Conservation (phyloP, 2,113 vertebrate species). For the Craseonycteris thonglongyai region DNA sequence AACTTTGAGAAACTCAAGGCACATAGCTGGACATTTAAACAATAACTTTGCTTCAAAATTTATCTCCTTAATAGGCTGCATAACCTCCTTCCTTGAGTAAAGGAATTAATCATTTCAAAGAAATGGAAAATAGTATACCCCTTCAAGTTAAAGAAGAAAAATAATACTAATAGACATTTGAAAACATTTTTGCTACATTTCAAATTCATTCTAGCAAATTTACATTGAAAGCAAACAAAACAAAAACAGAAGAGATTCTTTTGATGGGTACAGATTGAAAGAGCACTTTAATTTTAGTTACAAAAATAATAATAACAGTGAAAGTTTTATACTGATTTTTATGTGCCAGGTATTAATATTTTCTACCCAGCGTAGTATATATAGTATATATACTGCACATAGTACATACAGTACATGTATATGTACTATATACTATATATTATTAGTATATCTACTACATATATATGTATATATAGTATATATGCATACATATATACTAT, state of each 20-base stretch:
- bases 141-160: not conserved
- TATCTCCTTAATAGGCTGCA: not conserved
- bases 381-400: no score
- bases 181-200: not conserved
- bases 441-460: no score
- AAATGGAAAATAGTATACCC: not conserved
- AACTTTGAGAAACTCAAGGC: constrained; percentile 6
- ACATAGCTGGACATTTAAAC: not conserved
- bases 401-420: no score
- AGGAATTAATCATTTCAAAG: constrained; percentile 12
- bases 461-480: not conserved
- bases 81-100: not conserved
- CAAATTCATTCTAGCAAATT: not conserved
- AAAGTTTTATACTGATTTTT: not conserved
- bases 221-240: not conserved
- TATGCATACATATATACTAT: not conserved
- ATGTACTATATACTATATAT: no score
- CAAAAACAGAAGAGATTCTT: not conserved
- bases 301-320: not conserved
- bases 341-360: not conserved
- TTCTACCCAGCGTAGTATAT: not conserved
- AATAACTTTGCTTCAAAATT: not conserved
- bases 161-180: not conserved
- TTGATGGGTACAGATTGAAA: not conserved
- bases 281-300: not conserved